A percentile compares a stretch with the other conserved stretches of the same genome.
phyloP scores from a whole-genome alignment of 1,140 invertebrate genomes.

The Cotesia vestalis region DNA sequence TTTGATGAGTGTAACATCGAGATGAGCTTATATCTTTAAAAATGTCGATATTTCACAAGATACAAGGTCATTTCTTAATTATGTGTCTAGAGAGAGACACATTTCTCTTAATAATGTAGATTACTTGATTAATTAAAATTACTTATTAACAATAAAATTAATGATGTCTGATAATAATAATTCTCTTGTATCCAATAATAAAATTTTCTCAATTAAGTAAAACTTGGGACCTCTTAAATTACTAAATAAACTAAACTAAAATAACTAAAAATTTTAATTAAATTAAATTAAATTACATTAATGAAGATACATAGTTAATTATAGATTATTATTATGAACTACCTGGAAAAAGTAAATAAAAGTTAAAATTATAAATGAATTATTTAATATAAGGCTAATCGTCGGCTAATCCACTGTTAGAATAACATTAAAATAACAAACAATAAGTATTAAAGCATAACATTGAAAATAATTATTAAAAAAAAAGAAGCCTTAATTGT shows the following conservation, averaged over 20 bases:
- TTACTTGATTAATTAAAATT: no score
- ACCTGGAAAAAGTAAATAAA: background rate
- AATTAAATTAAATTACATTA: conserved; percentile 50
- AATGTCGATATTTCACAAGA: no score
- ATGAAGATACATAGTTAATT: conserved; percentile 23
- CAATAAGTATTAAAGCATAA: conserved; percentile 24
- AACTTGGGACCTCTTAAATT: conserved; percentile 33
- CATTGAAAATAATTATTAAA: conserved; percentile 13
- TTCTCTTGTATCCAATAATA: background rate
- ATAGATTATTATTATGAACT: background rate
- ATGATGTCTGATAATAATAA: no score
- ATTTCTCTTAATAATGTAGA: no score
- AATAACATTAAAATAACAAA: conserved; percentile 40
- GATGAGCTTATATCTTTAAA: no score
- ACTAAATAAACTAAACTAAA: no score
- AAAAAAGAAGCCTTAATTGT: background rate
- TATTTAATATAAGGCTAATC: no score
- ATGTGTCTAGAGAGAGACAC: no score
- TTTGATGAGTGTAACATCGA: no score
- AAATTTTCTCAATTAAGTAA: conserved; percentile 35
- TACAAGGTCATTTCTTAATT: no score
- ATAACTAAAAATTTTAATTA: conserved; percentile 35
- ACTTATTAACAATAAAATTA: no score
- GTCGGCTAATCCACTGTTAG: background rate
- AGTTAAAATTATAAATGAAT: background rate